phyloP scores from a whole-genome alignment of 2,113 vertebrate genomes.

The Pedionomus torquatus region DNA sequence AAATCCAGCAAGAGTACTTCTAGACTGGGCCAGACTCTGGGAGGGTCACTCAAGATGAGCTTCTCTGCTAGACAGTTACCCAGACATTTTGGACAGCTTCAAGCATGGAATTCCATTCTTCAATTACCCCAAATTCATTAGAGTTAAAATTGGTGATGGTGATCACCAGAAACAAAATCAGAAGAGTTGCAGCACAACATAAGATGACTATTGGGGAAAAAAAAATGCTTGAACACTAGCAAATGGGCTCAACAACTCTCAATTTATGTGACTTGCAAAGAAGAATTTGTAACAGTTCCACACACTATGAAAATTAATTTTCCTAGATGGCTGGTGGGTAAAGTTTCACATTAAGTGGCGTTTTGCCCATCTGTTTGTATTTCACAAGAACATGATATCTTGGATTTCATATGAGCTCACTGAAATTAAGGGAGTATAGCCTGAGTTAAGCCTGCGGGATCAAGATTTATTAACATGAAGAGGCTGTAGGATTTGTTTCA shows the following conservation, averaged over 20 bases:
- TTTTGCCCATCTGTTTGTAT: conserved; percentile 19
- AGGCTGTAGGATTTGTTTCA: neutral
- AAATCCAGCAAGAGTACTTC: neutral
- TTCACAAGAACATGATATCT: conserved; percentile 1
- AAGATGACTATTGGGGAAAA: neutral
- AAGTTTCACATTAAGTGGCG: neutral
- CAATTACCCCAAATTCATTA: neutral
- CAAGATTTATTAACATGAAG: neutral
- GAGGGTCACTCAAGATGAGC: neutral
- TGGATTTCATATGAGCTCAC: neutral
- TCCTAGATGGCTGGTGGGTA: neutral
- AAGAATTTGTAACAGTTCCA: neutral
- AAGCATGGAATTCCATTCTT: neutral
- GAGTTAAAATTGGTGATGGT: neutral
- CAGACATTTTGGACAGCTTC: neutral
- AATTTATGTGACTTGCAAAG: neutral
- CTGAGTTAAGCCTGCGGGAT: neutral
- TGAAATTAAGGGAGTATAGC: neutral
- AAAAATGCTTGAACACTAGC: neutral
- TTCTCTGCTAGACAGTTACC: neutral
- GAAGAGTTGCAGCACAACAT: neutral
- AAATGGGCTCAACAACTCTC: neutral
- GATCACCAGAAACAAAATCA: neutral
- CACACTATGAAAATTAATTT: neutral
- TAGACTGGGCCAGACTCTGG: neutral